Evolutionary conservation across 2,888 invertebrate species (phyloP).

Genomic region (Panopea generosa): DNA sequence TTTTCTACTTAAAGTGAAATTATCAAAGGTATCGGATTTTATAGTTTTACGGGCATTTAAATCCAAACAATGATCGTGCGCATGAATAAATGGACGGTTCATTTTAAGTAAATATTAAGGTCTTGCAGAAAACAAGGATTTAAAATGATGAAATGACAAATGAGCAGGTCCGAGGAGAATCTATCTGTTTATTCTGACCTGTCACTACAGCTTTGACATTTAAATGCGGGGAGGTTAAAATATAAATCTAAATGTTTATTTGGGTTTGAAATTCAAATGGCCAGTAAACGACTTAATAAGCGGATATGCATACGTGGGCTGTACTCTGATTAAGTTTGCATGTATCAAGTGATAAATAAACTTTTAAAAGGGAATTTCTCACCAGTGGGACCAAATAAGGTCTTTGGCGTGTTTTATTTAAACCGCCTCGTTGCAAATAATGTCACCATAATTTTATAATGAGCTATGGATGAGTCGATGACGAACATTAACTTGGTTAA

Average conservation of each 20-base stretch:
- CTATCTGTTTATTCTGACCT: constrained; percentile 26
- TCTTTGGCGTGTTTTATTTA: no score
- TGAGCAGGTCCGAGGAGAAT: constrained; percentile 19
- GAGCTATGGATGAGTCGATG: no score
- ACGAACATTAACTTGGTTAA: no score
- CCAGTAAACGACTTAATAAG: constrained; percentile 41
- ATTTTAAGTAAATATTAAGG: constrained; percentile 60
- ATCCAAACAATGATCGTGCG: constrained; percentile 64
- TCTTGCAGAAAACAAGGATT: constrained; percentile 25
- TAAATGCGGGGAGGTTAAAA: constrained; percentile 9
- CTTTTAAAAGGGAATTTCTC: not conserved
- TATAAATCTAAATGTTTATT: constrained; percentile 42
- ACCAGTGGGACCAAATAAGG: no score
- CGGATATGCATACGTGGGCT: not conserved
- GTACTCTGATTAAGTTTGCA: not conserved
- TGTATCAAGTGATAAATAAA: not conserved
- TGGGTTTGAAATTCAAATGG: constrained; percentile 35
- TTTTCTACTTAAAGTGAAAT: constrained; percentile 41
- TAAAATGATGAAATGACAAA: constrained; percentile 26
- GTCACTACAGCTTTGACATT: constrained; percentile 30
- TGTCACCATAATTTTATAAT: no score
- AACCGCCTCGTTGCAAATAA: no score
- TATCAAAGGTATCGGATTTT: constrained; percentile 66
- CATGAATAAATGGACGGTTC: constrained; percentile 63
- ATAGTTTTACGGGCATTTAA: constrained; percentile 70